Base-by-base conservation (phyloP, 2,888 invertebrate genomes). In the Trichopria drosophilae region DNA sequence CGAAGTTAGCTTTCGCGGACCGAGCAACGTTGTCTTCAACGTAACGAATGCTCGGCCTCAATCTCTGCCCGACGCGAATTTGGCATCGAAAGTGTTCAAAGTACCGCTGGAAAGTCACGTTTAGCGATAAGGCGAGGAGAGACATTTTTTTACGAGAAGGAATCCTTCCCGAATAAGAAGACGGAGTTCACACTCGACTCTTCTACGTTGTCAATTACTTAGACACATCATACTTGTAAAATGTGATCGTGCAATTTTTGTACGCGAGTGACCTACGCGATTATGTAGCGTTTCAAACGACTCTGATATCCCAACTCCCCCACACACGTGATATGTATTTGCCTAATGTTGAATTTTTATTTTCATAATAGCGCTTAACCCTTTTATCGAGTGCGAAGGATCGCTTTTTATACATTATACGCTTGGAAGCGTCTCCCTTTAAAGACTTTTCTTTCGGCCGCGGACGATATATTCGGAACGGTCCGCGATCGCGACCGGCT, bases 21-120 rank as follows among this genome's bases (percentile, higher is more conserved):
- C 79, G 2, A 79, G 79, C 53, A 78, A 78, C 58, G 79, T 79
- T 65, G 75, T 78, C n/a, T 78, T 79, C 41, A 78, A 80, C 56
- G 71, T 80, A 12, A 77, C 80, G 10, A 79, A 79, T 32, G 71
- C 77, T 12, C 66, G 80, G 42, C 80, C 80, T 5, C 80, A 80
- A 57, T 80, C 80, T 57, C 75, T 80, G 61, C 80, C 80, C 2
- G 80, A 80, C 55, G 73, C 78, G 12, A 73, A 66, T 57, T 62
- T 76, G 34, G 68, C 73, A 22, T 75, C 77, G 28, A 76, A 77
- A 57, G 77, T 80, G 19, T 80, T 79, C 57, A 81, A 80, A 65
- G 78, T 81, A 61, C 81, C 82, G 35, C 72, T 82, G 13, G 82
- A 82, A 73, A 82, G 82, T 67, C 82, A 82, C 65, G 81, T 82